A percentile compares a stretch with the other conserved stretches of the same genome.
phyloP scores from a whole-genome alignment of 2,888 invertebrate genomes.

The Cantharis lateralis region DNA sequence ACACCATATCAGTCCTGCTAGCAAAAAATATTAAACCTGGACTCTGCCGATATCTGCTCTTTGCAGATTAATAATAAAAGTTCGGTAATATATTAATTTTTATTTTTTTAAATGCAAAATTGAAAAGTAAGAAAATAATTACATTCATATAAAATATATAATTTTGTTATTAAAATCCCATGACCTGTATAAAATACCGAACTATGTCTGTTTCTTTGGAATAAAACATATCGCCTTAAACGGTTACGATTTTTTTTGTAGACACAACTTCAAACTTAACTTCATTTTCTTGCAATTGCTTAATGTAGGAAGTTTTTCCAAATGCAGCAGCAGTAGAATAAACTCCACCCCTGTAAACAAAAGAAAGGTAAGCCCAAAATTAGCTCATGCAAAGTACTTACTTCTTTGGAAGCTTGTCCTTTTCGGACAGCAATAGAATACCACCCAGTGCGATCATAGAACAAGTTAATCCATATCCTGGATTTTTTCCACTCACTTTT shows the following conservation, averaged over 20 bases:
- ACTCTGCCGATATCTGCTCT: too few species aligned
- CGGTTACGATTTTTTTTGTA: neutral
- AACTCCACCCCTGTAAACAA: slow-evolving; percentile 79
- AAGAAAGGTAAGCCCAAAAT: neutral
- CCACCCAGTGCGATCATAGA: slow-evolving; percentile 74
- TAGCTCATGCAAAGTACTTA: slow-evolving; percentile 52
- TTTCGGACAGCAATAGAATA: slow-evolving; percentile 74
- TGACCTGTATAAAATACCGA: neutral
- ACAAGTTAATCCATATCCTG: slow-evolving; percentile 85
- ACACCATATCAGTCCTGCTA: too few species aligned
- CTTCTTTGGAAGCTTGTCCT: slow-evolving; percentile 74
- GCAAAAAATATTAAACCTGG: too few species aligned
- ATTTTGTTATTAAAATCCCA: neutral
- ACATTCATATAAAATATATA: neutral
- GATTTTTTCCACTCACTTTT: slow-evolving; percentile 70
- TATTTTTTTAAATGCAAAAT: neutral
- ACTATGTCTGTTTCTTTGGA: neutral
- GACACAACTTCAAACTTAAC: slow-evolving; percentile 68
- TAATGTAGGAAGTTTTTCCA: slow-evolving; percentile 75
- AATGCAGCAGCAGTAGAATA: slow-evolving; percentile 86
- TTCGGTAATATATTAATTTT: too few species aligned
- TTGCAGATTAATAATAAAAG: too few species aligned
- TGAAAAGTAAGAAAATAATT: neutral
- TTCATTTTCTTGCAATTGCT: slow-evolving; percentile 73
- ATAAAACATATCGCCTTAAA: neutral